Conservation (phyloP, 2,797 vertebrate species). For the Myotis planiceps region DNA sequence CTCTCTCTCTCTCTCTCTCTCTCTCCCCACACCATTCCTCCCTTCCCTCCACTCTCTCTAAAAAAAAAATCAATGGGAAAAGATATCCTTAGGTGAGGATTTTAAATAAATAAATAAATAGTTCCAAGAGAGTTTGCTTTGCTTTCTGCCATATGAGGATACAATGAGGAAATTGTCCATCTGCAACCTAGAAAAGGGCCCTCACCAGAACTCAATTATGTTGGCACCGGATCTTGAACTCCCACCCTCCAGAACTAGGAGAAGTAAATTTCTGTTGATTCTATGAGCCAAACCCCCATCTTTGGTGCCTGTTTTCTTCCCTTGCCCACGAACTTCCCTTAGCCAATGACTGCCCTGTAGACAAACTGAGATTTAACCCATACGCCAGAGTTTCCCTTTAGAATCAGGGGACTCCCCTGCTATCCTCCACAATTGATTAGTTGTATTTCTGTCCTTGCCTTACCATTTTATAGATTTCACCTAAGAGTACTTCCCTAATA, state of each 20-base stretch:
- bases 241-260: not conserved
- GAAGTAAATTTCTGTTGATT: not conserved
- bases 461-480: not conserved
- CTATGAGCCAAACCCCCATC: not conserved
- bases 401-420: not conserved
- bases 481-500: not conserved
- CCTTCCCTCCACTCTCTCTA: too few relatives aligned
- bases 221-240: not conserved
- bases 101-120: too few relatives aligned
- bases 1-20: too few relatives aligned
- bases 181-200: not conserved
- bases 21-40: too few relatives aligned
- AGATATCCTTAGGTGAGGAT: too few relatives aligned
- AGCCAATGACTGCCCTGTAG: not conserved
- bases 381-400: not conserved
- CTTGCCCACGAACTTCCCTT: not conserved
- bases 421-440: not conserved
- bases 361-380: not conserved
- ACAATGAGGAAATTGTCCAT: not conserved
- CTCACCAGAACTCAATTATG: not conserved
- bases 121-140: not conserved
- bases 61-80: too few relatives aligned
- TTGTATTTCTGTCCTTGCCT: not conserved
- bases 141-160: not conserved
- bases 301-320: not conserved